These are phyloP conservation scores for Montipora capricornis DNA, from an alignment of 64 coral and sea anemone genomes.

Conservation along the genomic window DNA sequence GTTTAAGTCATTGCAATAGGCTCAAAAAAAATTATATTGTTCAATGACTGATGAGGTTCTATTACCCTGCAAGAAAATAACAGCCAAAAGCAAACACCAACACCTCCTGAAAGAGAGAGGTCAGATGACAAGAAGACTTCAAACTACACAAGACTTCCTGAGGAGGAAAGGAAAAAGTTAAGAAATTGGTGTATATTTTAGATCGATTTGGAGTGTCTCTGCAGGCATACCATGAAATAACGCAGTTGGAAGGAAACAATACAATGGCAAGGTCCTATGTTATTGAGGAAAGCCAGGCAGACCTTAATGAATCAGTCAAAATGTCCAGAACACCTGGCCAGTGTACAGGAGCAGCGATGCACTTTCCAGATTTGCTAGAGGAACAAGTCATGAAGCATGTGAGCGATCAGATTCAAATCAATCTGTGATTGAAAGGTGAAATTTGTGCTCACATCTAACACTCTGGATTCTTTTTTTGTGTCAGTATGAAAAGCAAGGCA, in stretches of 20 bases:
- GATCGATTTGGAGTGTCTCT: slow-evolving; percentile 19
- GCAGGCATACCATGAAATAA: background rate
- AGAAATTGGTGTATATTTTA: slow-evolving; percentile 6
- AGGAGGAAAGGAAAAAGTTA: slow-evolving; percentile 1
- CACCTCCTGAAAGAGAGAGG: background rate
- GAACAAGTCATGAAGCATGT: slow-evolving; percentile 3
- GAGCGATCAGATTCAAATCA: background rate
- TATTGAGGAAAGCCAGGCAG: slow-evolving; percentile 17
- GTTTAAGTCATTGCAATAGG: background rate
- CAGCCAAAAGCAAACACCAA: background rate
- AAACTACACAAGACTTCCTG: background rate
- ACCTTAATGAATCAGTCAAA: slow-evolving; percentile 13
- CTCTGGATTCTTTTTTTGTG: background rate
- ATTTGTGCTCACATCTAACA: background rate
- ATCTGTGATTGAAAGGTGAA: background rate
- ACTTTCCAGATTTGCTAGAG: background rate
- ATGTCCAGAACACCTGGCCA: background rate
- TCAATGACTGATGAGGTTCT: slow-evolving; percentile 4
- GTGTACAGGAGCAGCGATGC: background rate
- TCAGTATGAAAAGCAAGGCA: background rate
- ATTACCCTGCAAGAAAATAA: background rate
- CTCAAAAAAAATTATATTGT: background rate
- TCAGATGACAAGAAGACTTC: background rate
- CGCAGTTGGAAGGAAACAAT: slow-evolving; percentile 14
- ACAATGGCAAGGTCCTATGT: slow-evolving; percentile 19